Base-by-base conservation (phyloP, 2,113 vertebrate genomes). In the Lontra canadensis region DNA sequence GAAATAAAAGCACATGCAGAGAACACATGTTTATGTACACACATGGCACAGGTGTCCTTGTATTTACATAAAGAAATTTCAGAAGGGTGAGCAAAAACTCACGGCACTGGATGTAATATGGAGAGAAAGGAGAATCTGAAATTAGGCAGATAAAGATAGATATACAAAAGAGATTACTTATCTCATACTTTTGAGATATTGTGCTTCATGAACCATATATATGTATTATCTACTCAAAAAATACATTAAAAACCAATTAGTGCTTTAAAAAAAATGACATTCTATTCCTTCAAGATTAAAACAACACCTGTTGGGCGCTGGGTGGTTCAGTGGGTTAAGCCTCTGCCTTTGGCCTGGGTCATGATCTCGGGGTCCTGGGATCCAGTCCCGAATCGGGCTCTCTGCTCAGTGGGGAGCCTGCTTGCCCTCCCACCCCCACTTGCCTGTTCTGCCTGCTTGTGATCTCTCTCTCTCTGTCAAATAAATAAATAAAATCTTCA, bases 261-360 rank as follows among this genome's bases (percentile, higher is more conserved):
- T 39, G 0, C 39, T 47, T 47, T 71, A 47, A 76, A 69, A 36
- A 36, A 69, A 8, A 69, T n/a, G 39, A 3, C 15, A 91, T 34
- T 78, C 44, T n/a, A 93, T 59, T 91, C 26, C 71, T 84, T 90
- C 23, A 44, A 84, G 21, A 52, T 49, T 49, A 92, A 92, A 92
- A 83, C 49, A 95, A 13, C 3, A 47, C 13, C 44, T 26, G n/a
- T 4, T 47, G 47, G 47, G 47, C 10, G 47, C 47, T 49, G 47
- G 47, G 47, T 49, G 47, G 47, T 12, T 49, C 47, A 47, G 47
- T 49, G 11, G 47, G 13, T 49, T 13, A 49, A 49, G 47, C 13
- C 12, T 13, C 47, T 49, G 47, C 47, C 12, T 49, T 49, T 11
- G 47, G 47, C 47, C 11, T 13, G 2, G 47, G 47, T 49, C 47